phyloP scores from a whole-genome alignment of 2,113 vertebrate species.

The Otolemur garnettii region DNA sequence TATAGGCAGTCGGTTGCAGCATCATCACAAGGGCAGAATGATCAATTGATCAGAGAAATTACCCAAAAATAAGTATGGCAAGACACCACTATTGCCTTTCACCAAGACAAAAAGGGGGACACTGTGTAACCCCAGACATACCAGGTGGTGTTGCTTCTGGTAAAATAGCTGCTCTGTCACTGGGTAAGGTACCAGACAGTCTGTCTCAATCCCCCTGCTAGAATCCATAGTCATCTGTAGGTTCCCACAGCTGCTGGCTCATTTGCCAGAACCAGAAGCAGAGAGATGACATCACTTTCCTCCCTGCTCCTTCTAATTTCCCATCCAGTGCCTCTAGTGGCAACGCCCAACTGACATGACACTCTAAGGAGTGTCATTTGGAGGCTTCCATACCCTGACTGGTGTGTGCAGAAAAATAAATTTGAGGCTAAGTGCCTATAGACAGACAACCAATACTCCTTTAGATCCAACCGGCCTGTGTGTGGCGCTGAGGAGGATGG shows the following conservation, averaged over 20 bases:
- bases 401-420: neutral
- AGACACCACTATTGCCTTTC: neutral
- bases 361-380: neutral
- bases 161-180: neutral
- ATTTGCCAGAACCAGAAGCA: neutral
- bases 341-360: neutral
- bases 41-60: neutral
- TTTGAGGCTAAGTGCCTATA: neutral
- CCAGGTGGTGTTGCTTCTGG: neutral
- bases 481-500: neutral
- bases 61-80: too few relatives aligned
- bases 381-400: neutral
- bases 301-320: neutral
- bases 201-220: neutral
- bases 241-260: neutral
- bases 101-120: neutral
- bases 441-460: neutral
- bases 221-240: neutral
- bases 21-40: neutral
- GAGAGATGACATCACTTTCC: neutral
- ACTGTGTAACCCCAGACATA: neutral
- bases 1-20: neutral
- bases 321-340: neutral
- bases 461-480: neutral
- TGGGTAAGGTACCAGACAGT: neutral